phyloP scores from a whole-genome alignment of 2,113 vertebrate genomes.

The Amia ocellicauda region DNA sequence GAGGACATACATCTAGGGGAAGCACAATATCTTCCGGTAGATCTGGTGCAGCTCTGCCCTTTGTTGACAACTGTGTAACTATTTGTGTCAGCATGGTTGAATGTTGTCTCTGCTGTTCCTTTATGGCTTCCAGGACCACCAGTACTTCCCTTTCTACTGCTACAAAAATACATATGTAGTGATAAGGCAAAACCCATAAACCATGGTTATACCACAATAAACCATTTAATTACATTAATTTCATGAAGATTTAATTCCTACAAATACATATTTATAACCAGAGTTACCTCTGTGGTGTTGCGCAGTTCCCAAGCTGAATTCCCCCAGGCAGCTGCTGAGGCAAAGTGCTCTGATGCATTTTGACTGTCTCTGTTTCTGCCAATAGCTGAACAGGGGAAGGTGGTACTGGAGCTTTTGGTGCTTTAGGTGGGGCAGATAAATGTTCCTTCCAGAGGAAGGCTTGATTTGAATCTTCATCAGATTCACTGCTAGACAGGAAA shows the following conservation, averaged over 20 bases:
- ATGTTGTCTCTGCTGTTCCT: neutral
- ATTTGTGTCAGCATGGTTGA: neutral
- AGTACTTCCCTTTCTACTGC: neutral
- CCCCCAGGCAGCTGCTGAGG: neutral
- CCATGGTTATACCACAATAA: neutral
- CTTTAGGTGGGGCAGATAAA: neutral
- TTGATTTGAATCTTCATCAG: neutral
- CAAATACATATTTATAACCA: too few species aligned
- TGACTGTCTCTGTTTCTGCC: neutral
- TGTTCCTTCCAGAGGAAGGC: neutral
- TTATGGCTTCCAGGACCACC: neutral
- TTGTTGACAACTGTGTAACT: neutral
- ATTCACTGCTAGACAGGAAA: neutral
- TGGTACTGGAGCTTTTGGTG: neutral
- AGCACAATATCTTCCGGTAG: neutral
- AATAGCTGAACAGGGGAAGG: neutral
- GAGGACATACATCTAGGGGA: neutral
- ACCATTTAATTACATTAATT: too few species aligned
- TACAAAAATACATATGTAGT: neutral
- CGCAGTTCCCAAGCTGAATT: neutral
- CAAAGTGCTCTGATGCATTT: neutral
- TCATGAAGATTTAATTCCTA: too few species aligned
- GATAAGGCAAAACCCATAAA: neutral
- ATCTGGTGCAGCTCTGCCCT: neutral
- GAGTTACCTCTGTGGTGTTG: too few species aligned